Base-by-base conservation (phyloP, 1,140 invertebrate species). In the Berghia stephanieae region DNA sequence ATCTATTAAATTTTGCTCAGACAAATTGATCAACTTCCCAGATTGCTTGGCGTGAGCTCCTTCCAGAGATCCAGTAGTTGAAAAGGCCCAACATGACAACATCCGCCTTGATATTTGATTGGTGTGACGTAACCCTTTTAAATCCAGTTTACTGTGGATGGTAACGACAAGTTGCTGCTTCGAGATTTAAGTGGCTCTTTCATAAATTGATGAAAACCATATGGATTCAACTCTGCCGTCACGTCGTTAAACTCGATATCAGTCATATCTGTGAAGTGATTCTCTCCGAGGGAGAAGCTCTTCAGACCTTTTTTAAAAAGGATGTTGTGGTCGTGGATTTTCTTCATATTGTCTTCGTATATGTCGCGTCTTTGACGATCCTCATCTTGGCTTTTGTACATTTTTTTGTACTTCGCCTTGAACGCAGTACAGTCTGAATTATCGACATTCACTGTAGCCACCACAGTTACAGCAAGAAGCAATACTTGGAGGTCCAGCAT, bases 1-100 rank as follows among this genome's bases (percentile, higher is more conserved):
- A 91, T 99, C 98, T 34, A 99, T 92, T 60, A 99, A 90, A 89
- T 99, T 99, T 91, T 99, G 97, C 91, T 99, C 98, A 81, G 96
- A 97, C 0, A 99, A 92, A 1, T 96, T 96, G 2, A 98, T 92
- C 27, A 99, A 90, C 78, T 93, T 92, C 49, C 94, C 94, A 43
- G 92, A 93, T 87, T 94, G 93, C 78, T 96, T 93, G 90, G 94
- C 97, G 89, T 98, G 94, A 89, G 99, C 97, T 27, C 95, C 97
- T 91, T 99, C 98, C 36, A 99, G 89, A 1, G 97, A 90, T 38
- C 97, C 98, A 80, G 96, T 98, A n/a, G 82, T 57, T 24, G 83
- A 85, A 75, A 83, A 83, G 57, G 82, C 79, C 81, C 81, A 84
- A 67, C 81, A 84, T 18, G 83, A 86, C 13, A 86, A 72, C 86